Evolutionary conservation across 2,888 invertebrate genomes (phyloP).

Genomic region (Pseudeuparius sepicola): DNA sequence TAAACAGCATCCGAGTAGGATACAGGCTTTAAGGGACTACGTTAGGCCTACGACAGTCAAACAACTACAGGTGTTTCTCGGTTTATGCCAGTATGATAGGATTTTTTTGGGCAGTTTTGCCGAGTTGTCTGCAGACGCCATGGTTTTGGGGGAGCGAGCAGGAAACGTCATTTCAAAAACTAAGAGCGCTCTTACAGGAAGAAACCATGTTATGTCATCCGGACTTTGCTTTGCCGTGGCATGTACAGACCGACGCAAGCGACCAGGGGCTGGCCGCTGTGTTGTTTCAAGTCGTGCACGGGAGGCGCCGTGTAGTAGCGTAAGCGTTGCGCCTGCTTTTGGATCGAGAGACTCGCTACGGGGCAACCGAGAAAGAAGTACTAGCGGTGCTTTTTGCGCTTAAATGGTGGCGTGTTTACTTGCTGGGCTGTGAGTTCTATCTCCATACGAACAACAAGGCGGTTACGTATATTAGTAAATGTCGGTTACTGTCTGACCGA

Average conservation of each 20-base stretch:
- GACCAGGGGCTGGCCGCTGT: slow-evolving; percentile 7
- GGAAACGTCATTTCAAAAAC: slow-evolving; percentile 4
- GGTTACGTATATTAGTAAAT: no score
- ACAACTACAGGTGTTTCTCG: no score
- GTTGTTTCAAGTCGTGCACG: slow-evolving; percentile 1
- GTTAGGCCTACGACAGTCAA: no score
- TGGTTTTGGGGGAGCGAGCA: slow-evolving; percentile 9
- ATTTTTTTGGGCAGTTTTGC: slow-evolving; percentile 9
- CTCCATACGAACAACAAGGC: no score
- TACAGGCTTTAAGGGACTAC: slow-evolving; percentile 17
- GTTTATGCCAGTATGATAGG: no score
- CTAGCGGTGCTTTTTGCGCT: slow-evolving; percentile 1
- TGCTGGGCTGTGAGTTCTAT: no score
- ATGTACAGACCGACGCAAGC: slow-evolving; percentile 10
- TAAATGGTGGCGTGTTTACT: slow-evolving; percentile 2
- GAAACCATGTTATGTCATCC: slow-evolving; percentile 8
- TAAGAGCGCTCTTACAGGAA: not conserved
- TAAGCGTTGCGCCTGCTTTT: slow-evolving; percentile 4
- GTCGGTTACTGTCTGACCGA: no score
- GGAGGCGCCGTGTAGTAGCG: not conserved
- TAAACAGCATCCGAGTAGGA: slow-evolving; percentile 18
- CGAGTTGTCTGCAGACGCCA: not conserved
- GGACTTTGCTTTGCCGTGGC: slow-evolving; percentile 10
- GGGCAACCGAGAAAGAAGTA: slow-evolving; percentile 2
- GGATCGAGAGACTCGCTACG: not conserved